Evolutionary conservation across 2,113 vertebrate genomes (phyloP).

Genomic region (Perca fluviatilis): DNA sequence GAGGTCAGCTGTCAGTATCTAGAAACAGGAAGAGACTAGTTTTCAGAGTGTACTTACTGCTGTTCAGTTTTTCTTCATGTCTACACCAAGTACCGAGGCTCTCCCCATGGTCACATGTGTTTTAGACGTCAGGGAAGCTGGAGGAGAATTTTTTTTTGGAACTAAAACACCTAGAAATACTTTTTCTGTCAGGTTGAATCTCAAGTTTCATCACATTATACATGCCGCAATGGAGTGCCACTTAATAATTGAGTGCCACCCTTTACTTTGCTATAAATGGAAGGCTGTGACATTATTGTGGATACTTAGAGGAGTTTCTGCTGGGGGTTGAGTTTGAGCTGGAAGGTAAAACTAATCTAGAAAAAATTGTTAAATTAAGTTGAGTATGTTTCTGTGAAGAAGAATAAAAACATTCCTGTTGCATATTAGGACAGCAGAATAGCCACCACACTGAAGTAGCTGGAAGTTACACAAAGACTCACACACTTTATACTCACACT

Average conservation of each 20-base stretch:
- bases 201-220: constrained; percentile 45
- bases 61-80: constrained; percentile 24
- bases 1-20: neutral
- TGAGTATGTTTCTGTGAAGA: constrained; percentile 1
- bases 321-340: constrained; percentile 2
- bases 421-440: neutral
- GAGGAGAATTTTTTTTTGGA: neutral
- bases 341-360: constrained; percentile 23
- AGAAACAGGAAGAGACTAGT: constrained; percentile 1
- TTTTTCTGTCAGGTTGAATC: constrained; percentile 50
- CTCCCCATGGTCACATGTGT: constrained; percentile 13
- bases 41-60: constrained; percentile 3
- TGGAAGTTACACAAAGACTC: constrained; percentile 37
- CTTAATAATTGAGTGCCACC: constrained; percentile 68
- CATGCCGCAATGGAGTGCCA: constrained; percentile 26
- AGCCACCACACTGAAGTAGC: constrained; percentile 5
- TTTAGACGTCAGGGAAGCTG: neutral
- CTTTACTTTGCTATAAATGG: constrained; percentile 65
- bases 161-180: constrained; percentile 42
- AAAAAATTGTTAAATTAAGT: neutral
- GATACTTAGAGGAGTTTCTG: constrained; percentile 12
- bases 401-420: neutral
- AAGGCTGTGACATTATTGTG: constrained; percentile 31
- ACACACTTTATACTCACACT: constrained; percentile 85
- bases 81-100: neutral